Base-by-base conservation (phyloP, 2,797 vertebrate species). In the Sebastiscus albofasciatus region DNA sequence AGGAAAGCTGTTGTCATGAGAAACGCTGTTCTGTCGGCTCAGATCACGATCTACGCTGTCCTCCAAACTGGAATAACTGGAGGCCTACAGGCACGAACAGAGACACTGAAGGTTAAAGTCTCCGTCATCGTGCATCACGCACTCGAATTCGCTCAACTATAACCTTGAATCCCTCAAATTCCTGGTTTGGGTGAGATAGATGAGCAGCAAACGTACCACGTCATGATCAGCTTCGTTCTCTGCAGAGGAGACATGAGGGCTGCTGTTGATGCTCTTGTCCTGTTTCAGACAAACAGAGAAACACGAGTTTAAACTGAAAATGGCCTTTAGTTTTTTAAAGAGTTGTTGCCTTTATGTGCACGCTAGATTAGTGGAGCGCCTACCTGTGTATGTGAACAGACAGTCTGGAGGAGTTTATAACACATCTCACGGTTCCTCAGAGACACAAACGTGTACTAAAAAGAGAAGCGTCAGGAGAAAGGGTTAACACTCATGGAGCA, bases 381-480 rank as follows among this genome's bases (percentile, higher is more conserved):
- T 82, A 97, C 97, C 96, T 95, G 90, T 16, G 89, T 62, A 4
- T 95, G 84, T 33, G 80, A 89, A 69, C 95, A 96, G 61, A 96
- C 4, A 0, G 78, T 90, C 8, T 89, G 91, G 55, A 98, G 94
- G 74, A 95, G 82, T 69, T 91, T 91, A 86, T 91, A 96, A 1
- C 95, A 95, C 59, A 82, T 64, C 7, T 97, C 95, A 1, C 97
- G 95, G 72, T 86, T 94, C 62, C 92, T 94, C 72, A 97, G 31
- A 0, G 94, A 97, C 55, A 93, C 90, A 16, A 98, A 97, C 0
- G 96, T 87, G 82, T 95, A 95, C 97, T 98, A 86, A 74, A 70
- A 34, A 82, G 8, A 10, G 65, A 81, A 72, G 0, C 73, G 46
- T 29, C 6, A 14, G 20, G 14, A 46, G 20, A 60, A 60, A 62